These are phyloP conservation scores for Sylvietta virens DNA, from an alignment of 2,113 vertebrate species.

Conservation along the genomic window DNA sequence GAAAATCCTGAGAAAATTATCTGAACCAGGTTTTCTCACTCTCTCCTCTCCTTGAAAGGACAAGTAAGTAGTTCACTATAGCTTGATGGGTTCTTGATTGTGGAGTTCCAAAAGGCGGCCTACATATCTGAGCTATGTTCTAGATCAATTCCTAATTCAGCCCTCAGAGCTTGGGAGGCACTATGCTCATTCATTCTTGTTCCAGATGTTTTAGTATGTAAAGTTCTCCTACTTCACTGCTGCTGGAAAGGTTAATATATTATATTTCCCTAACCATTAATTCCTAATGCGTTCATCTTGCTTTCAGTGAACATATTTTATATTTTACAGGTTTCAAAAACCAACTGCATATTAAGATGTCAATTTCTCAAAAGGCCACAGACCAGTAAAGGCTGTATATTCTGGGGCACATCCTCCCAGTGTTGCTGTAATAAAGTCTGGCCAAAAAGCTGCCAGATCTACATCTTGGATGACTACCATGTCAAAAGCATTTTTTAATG, in stretches of 20 bases:
- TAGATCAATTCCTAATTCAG: not conserved
- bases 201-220: not conserved
- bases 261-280: not conserved
- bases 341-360: not conserved
- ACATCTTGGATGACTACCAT: not conserved
- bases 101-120: not conserved
- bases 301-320: not conserved
- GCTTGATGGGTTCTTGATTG: not conserved
- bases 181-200: not conserved
- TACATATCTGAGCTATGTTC: not conserved
- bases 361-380: not conserved
- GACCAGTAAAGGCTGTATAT: not conserved
- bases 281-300: not conserved
- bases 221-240: not conserved
- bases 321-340: not conserved
- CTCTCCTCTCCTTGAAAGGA: not conserved
- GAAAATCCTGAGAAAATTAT: not conserved
- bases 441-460: not conserved
- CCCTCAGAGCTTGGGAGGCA: not conserved
- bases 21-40: not conserved
- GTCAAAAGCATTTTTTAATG: conserved; percentile 32
- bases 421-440: not conserved
- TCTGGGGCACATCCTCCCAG: not conserved
- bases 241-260: not conserved
- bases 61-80: not conserved